Percentiles rank a stretch among this genome's conserved stretches.
phyloP scores from a whole-genome alignment of 2,113 vertebrate genomes.

The Scolopax mira region DNA sequence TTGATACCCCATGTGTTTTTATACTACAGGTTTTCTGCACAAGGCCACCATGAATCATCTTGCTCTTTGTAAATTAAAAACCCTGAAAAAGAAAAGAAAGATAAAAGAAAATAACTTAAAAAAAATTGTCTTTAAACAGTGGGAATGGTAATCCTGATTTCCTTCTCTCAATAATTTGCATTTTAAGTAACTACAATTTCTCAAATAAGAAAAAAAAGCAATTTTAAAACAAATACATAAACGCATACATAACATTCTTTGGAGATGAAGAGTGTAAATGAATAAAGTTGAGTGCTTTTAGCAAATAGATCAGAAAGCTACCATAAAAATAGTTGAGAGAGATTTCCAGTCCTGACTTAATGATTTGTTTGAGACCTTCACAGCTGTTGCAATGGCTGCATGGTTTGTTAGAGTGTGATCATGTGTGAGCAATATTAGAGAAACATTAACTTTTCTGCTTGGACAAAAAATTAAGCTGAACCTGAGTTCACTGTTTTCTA shows the following conservation, averaged over 20 bases:
- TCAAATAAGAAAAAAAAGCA: neutral
- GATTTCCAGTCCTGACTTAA: neutral
- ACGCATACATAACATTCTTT: neutral
- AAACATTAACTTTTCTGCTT: neutral
- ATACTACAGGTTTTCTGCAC: neutral
- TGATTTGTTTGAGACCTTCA: neutral
- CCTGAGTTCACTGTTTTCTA: neutral
- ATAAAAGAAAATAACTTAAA: fast-evolving
- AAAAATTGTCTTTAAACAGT: neutral
- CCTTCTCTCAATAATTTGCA: neutral
- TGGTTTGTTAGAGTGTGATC: neutral
- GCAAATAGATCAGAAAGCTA: neutral
- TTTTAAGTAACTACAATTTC: neutral
- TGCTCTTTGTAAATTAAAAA: neutral
- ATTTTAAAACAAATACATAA: neutral
- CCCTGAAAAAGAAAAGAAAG: neutral
- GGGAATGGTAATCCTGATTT: neutral
- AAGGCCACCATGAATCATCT: neutral
- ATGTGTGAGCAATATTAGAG: neutral
- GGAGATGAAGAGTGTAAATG: neutral
- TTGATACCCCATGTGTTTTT: neutral
- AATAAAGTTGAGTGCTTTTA: neutral
- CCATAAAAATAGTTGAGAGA: neutral
- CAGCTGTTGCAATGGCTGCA: neutral
- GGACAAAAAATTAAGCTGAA: neutral